phyloP scores from a whole-genome alignment of 2,113 vertebrate species.

The Clarias macrocephalus region DNA sequence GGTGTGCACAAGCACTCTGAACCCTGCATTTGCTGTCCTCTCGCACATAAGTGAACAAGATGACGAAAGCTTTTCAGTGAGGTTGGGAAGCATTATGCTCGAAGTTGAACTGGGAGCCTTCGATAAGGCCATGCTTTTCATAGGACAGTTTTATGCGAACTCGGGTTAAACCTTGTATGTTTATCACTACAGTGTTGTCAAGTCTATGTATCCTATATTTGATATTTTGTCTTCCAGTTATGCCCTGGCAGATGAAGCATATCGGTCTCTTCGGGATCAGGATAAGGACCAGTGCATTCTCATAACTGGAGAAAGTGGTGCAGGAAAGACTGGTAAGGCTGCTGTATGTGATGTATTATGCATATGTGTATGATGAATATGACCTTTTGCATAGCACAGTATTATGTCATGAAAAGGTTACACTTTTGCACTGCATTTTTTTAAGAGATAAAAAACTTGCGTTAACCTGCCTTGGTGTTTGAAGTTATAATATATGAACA shows the following conservation, averaged over 20 bases:
- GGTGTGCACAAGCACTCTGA: constrained; percentile 23
- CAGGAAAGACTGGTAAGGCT: constrained; percentile 92
- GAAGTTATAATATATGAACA: neutral
- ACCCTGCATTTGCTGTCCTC: constrained; percentile 28
- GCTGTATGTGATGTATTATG: neutral
- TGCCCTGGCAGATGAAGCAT: constrained; percentile 94
- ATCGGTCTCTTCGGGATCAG: constrained; percentile 95
- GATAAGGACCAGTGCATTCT: constrained; percentile 99
- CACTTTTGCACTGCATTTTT: neutral
- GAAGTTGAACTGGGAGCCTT: neutral
- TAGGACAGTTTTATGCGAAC: neutral
- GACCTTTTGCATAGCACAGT: neutral
- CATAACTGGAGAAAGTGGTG: constrained; percentile 96
- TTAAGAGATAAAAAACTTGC: neutral
- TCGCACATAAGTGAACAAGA: neutral
- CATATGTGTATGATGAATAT: neutral
- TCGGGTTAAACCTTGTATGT: neutral
- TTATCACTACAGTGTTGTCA: neutral
- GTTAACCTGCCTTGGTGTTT: neutral
- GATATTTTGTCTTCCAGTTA: constrained; percentile 78
- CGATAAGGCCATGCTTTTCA: neutral
- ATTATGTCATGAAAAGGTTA: neutral
- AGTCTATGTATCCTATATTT: neutral
- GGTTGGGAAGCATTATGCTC: neutral
- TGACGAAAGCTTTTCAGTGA: neutral